A percentile compares a stretch with the other conserved stretches of the same genome.
Conservation (phyloP, 2,113 vertebrate species). For the Atherinomorus stipes region DNA sequence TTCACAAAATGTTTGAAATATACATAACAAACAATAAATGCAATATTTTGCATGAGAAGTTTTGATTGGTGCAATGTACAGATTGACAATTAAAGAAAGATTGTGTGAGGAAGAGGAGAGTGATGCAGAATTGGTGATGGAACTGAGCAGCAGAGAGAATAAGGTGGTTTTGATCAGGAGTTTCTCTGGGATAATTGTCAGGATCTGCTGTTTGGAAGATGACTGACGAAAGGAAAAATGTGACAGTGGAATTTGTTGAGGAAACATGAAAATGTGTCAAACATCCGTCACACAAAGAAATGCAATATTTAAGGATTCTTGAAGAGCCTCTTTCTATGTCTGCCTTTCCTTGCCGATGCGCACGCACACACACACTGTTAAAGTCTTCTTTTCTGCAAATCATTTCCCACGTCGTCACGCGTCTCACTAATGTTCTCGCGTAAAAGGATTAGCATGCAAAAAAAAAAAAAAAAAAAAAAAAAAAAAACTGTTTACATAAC, state of each 20-base stretch:
- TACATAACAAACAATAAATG: constrained; percentile 63
- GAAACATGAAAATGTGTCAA: constrained; percentile 82
- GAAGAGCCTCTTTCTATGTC: constrained; percentile 51
- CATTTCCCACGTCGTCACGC: constrained; percentile 71
- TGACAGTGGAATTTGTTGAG: constrained; percentile 81
- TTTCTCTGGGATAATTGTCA: constrained; percentile 82
- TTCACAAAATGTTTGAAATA: constrained; percentile 59
- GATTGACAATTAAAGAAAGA: constrained; percentile 61
- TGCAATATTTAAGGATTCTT: constrained; percentile 81
- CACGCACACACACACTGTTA: constrained; percentile 48
- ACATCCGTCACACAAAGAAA: constrained; percentile 79
- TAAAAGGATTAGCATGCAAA: constrained; percentile 76
- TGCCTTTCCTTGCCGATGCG: constrained; percentile 15
- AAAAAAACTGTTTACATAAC: constrained; percentile 74
- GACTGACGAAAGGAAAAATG: constrained; percentile 77
- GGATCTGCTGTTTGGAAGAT: constrained; percentile 75
- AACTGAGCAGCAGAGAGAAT: constrained; percentile 74
- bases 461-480: too few species aligned
- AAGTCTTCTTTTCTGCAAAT: constrained; percentile 60
- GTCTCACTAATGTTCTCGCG: constrained; percentile 52
- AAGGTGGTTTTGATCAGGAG: constrained; percentile 77
- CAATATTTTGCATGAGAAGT: constrained; percentile 70
- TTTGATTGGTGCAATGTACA: constrained; percentile 60
- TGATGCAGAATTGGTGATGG: constrained; percentile 54
- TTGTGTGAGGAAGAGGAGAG: constrained; percentile 27